phyloP scores from a whole-genome alignment of 2,888 invertebrate species.

The Argynnis bischoffii region DNA sequence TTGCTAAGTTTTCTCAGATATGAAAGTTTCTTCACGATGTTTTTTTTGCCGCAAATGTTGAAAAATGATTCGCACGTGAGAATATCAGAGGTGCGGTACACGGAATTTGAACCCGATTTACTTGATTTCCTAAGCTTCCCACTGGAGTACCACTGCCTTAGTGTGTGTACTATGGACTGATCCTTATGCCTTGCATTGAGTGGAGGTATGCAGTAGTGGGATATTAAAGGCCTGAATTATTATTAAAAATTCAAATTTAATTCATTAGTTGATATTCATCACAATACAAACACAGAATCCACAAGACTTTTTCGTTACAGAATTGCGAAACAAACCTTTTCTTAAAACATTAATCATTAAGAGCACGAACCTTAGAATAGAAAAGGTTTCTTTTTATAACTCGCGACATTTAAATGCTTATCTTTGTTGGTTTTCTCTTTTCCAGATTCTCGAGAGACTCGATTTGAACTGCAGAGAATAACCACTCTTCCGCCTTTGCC shows the following conservation, averaged over 20 bases:
- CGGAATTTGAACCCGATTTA: too few species aligned
- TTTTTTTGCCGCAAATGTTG: too few species aligned
- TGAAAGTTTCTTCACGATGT: too few species aligned
- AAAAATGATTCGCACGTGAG: too few species aligned
- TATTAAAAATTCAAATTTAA: not conserved
- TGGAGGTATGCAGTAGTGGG: too few species aligned
- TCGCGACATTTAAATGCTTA: constrained; percentile 37
- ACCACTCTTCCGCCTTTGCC: constrained; percentile 57
- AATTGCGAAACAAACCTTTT: constrained; percentile 29
- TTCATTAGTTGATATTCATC: constrained; percentile 23
- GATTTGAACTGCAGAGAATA: constrained; percentile 53
- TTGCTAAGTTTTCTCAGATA: too few species aligned
- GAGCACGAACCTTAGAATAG: constrained; percentile 37
- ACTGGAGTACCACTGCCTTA: too few species aligned
- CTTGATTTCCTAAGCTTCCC: too few species aligned
- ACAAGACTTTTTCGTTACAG: constrained; percentile 27
- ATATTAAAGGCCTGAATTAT: too few species aligned
- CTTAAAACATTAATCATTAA: constrained; percentile 37
- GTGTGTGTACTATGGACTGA: too few species aligned
- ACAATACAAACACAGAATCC: constrained; percentile 11
- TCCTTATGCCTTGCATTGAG: too few species aligned
- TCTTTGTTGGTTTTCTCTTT: constrained; percentile 39
- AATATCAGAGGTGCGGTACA: too few species aligned
- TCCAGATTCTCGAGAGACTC: constrained; percentile 61
- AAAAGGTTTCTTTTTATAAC: constrained; percentile 35